A percentile compares a stretch with the other conserved stretches of the same genome.
Evolutionary conservation across 2,888 invertebrate genomes (phyloP).

Genomic region (Drosophila emarginata): DNA sequence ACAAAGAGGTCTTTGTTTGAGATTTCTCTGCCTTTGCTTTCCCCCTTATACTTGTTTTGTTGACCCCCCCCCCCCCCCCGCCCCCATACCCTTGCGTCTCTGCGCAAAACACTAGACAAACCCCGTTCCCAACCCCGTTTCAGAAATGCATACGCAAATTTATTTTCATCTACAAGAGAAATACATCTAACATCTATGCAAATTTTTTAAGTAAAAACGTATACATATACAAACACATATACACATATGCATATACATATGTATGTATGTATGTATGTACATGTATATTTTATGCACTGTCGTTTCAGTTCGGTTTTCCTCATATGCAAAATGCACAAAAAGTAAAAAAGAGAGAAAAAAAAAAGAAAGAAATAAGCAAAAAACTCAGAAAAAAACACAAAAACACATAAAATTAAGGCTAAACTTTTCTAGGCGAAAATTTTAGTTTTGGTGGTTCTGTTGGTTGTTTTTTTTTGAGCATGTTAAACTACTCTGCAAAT

Average conservation of each 20-base stretch:
- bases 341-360: conserved; percentile 20
- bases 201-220: conserved; percentile 59
- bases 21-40: conserved; percentile 36
- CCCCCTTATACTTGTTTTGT: conserved; percentile 22
- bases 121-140: background rate
- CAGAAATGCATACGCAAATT: conserved; percentile 72
- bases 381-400: conserved; percentile 20
- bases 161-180: conserved; percentile 50
- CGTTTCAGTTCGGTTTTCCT: conserved; percentile 57
- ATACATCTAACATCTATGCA: conserved; percentile 54
- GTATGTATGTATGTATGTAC: background rate
- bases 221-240: conserved; percentile 17
- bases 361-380: conserved; percentile 18
- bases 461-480: conserved; percentile 1
- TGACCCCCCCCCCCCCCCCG: conserved; percentile 3
- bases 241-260: background rate
- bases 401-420: conserved; percentile 30
- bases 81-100: too few relatives aligned
- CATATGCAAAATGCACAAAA: conserved; percentile 50
- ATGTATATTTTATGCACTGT: conserved; percentile 73
- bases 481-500: background rate
- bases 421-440: conserved; percentile 49
- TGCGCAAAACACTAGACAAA: conserved; percentile 58
- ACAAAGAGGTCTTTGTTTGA: conserved; percentile 69
- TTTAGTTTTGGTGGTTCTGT: conserved; percentile 29